These are phyloP conservation scores for Pseudopodoces humilis DNA, from an alignment of 2,113 vertebrate species.

Conservation along the genomic window DNA sequence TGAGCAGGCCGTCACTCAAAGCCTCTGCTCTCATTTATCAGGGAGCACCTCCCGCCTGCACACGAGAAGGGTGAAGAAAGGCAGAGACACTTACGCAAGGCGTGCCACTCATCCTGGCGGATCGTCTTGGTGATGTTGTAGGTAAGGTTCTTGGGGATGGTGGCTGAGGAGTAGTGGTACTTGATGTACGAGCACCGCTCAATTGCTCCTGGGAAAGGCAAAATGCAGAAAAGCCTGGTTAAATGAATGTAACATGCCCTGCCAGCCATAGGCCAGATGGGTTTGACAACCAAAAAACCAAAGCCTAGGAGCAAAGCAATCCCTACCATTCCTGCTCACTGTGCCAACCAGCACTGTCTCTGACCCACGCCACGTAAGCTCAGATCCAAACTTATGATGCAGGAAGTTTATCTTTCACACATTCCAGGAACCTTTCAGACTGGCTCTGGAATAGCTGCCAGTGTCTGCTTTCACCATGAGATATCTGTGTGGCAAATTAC, in stretches of 20 bases:
- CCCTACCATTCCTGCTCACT: neutral
- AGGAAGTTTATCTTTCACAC: neutral
- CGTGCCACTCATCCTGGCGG: conserved; percentile 97
- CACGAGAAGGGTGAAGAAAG: neutral
- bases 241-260: neutral
- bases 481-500: neutral
- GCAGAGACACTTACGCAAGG: conserved; percentile 89
- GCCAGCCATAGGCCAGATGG: neutral
- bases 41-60: neutral
- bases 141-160: conserved; percentile 95
- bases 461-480: neutral
- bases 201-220: conserved; percentile 76
- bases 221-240: neutral
- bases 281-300: neutral
- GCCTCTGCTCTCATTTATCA: neutral
- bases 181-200: conserved; percentile 93
- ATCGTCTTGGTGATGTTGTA: conserved; percentile 99
- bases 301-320: neutral
- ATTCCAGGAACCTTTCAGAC: neutral
- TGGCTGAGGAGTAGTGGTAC: conserved; percentile 97
- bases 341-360: neutral
- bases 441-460: neutral
- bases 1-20: neutral
- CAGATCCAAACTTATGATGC: neutral
- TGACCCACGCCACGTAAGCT: neutral